phyloP scores from a whole-genome alignment of 2,113 vertebrate genomes.

The Ptychochromis oligacanthus region DNA sequence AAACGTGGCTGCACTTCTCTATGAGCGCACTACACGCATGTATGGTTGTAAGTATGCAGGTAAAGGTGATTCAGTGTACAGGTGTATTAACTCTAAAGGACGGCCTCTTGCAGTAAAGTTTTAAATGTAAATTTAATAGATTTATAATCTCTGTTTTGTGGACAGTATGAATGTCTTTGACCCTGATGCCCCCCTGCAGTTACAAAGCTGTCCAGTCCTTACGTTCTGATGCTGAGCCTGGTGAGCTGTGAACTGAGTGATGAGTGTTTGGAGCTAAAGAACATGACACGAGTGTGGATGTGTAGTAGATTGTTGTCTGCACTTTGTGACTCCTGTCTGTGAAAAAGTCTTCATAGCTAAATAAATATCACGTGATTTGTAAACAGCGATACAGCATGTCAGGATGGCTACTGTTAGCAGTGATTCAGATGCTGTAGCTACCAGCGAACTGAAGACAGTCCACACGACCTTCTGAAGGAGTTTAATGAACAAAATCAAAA shows the following conservation, averaged over 20 bases:
- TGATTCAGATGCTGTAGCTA: background rate
- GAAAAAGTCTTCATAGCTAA: background rate
- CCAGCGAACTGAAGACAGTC: background rate
- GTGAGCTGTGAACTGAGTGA: background rate
- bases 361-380: background rate
- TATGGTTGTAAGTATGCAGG: too few relatives aligned
- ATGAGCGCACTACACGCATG: too few relatives aligned
- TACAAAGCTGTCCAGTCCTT: background rate
- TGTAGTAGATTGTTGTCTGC: background rate
- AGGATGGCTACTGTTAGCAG: background rate
- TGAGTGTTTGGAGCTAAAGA: fast-evolving
- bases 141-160: background rate
- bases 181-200: background rate
- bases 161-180: background rate
- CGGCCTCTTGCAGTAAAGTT: too few relatives aligned
- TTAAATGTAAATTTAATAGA: background rate
- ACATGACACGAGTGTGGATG: too few relatives aligned
- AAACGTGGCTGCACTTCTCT: too few relatives aligned
- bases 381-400: background rate
- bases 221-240: background rate
- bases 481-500: background rate
- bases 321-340: background rate
- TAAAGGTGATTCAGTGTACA: too few relatives aligned
- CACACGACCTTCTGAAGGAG: background rate
- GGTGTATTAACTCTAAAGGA: too few relatives aligned